Conservation (phyloP, 2,888 invertebrate genomes). For the Eumerus sabulonum region DNA sequence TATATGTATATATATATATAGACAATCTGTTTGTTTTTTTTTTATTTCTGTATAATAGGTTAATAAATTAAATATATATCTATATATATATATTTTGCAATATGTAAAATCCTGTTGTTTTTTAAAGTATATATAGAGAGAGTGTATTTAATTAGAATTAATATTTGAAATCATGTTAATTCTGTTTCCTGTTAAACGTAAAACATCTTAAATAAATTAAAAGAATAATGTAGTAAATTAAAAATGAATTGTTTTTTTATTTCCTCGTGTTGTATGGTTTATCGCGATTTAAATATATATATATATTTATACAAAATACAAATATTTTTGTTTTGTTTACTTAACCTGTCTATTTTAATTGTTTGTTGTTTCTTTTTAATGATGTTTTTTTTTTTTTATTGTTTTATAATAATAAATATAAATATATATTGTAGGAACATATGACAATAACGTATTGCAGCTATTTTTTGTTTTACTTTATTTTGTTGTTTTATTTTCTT, state of each 20-base stretch:
- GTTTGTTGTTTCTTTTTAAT: conserved; percentile 54
- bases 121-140: conserved; percentile 48
- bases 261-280: conserved; percentile 50
- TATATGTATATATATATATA: conserved; percentile 52
- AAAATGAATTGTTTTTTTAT: conserved; percentile 37
- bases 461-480: conserved; percentile 74
- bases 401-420: conserved; percentile 70
- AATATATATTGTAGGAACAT: conserved; percentile 79
- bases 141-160: conserved; percentile 54
- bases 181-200: conserved; percentile 33
- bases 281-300: conserved; percentile 62
- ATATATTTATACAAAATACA: conserved; percentile 68
- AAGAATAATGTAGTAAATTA: conserved; percentile 48
- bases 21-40: conserved; percentile 17
- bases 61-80: conserved; percentile 71
- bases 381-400: conserved; percentile 63
- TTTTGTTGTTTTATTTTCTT: conserved; percentile 56
- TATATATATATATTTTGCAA: conserved; percentile 69
- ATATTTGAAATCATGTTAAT: conserved; percentile 38
- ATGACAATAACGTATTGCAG: conserved; percentile 80
- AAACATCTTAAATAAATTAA: conserved; percentile 53
- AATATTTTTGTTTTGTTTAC: conserved; percentile 49
- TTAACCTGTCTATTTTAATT: conserved; percentile 66
- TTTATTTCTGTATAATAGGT: conserved; percentile 61
- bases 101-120: conserved; percentile 56